Evolutionary conservation across 2,113 vertebrate species (phyloP).

Genomic region (Salminus brasiliensis): DNA sequence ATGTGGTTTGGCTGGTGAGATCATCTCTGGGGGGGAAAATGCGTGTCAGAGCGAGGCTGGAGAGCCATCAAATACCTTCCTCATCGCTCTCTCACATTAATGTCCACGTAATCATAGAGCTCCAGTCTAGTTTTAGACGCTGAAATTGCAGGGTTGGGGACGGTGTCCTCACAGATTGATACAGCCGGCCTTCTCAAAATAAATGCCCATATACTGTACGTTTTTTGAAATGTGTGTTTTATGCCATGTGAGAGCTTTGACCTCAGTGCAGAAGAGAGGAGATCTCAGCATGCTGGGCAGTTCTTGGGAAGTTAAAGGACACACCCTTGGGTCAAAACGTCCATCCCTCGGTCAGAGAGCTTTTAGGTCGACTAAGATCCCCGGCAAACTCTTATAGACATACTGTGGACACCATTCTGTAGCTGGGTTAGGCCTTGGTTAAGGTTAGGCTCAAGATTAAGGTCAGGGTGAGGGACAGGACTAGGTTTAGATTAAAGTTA

Average conservation of each 20-base stretch:
- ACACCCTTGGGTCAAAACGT: neutral
- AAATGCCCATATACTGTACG: neutral
- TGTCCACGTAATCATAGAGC: slow-evolving; percentile 47
- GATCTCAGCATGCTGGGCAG: neutral
- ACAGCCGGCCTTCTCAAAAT: slow-evolving; percentile 29
- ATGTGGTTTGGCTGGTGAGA: slow-evolving; percentile 36
- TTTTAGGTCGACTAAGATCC: too few species aligned
- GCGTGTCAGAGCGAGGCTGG: slow-evolving; percentile 9
- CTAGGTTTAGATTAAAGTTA: too few species aligned
- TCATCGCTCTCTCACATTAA: slow-evolving; percentile 43
- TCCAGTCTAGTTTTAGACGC: neutral
- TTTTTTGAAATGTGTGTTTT: neutral
- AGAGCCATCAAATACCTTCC: slow-evolving; percentile 15
- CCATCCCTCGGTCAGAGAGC: too few species aligned
- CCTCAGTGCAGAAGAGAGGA: neutral
- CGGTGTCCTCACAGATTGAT: neutral
- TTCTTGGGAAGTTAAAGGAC: neutral
- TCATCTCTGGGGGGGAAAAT: slow-evolving; percentile 45
- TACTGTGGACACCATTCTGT: too few species aligned
- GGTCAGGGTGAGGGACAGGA: too few species aligned
- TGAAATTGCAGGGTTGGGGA: slow-evolving; percentile 25
- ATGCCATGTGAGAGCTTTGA: neutral
- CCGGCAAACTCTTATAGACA: too few species aligned
- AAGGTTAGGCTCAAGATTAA: too few species aligned
- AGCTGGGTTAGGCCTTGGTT: too few species aligned